phyloP scores from a whole-genome alignment of 2,113 vertebrate genomes.

The Mustelus asterias region DNA sequence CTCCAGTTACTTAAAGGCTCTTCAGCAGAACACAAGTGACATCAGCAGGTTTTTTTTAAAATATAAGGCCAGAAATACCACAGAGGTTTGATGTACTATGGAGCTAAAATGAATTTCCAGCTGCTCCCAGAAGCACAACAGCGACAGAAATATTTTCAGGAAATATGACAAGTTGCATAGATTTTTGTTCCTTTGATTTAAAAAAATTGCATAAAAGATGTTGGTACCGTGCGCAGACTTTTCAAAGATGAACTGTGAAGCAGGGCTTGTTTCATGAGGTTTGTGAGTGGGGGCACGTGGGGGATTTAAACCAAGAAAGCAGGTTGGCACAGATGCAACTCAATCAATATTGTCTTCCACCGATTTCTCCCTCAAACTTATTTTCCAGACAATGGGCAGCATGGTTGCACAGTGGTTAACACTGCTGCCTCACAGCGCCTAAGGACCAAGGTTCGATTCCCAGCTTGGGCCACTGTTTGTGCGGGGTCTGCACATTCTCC shows the following conservation, averaged over 20 bases:
- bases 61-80: not conserved
- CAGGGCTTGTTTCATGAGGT: not conserved
- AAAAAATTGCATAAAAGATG: not conserved
- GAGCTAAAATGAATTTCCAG: not conserved
- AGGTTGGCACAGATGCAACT: not conserved
- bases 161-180: not conserved
- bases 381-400: not conserved
- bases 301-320: not conserved
- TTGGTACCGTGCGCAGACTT: not conserved
- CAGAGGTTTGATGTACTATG: not conserved
- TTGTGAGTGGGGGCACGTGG: not conserved
- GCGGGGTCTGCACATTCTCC: too few relatives aligned
- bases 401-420: too few relatives aligned
- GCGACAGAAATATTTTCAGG: not conserved
- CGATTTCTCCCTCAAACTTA: not conserved
- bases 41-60: not conserved
- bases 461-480: too few relatives aligned
- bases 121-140: not conserved
- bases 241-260: not conserved
- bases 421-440: too few relatives aligned
- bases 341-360: not conserved
- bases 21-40: constrained; percentile 28
- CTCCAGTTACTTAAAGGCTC: not conserved
- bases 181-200: not conserved
- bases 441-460: too few relatives aligned